Conservation (phyloP, 1,140 invertebrate species). For the Drosophila serrata region DNA sequence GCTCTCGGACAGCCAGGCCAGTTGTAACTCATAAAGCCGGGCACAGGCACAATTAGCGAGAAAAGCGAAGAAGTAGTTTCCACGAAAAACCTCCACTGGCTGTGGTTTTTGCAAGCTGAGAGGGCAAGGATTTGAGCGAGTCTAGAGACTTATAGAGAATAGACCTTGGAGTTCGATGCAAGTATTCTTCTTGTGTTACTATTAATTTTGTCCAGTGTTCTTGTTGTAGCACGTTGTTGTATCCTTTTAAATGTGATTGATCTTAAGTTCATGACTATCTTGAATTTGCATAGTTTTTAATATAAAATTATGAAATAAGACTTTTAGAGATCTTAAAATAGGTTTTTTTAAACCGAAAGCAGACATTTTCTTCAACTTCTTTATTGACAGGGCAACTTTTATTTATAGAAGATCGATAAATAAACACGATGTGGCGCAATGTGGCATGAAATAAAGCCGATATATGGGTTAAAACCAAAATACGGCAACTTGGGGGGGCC, state of each 20-base stretch:
- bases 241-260: neutral
- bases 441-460: constrained; percentile 3
- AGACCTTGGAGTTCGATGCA: neutral
- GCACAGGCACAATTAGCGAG: neutral
- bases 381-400: neutral
- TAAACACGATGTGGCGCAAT: constrained; percentile 5
- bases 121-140: neutral
- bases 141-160: neutral
- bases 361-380: neutral
- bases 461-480: constrained; percentile 16
- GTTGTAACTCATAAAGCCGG: neutral
- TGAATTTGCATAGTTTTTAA: neutral
- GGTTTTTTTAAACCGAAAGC: neutral
- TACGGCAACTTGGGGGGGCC: constrained; percentile 1
- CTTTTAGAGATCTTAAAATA: neutral
- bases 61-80: neutral
- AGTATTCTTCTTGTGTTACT: neutral
- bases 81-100: neutral
- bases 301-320: neutral
- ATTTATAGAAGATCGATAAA: constrained; percentile 22
- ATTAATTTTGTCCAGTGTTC: constrained; percentile 1
- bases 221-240: neutral
- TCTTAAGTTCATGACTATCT: neutral
- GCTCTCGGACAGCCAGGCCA: neutral
- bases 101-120: neutral